Evolutionary conservation across 2,113 vertebrate species (phyloP).

Genomic region (Callorhinus ursinus): DNA sequence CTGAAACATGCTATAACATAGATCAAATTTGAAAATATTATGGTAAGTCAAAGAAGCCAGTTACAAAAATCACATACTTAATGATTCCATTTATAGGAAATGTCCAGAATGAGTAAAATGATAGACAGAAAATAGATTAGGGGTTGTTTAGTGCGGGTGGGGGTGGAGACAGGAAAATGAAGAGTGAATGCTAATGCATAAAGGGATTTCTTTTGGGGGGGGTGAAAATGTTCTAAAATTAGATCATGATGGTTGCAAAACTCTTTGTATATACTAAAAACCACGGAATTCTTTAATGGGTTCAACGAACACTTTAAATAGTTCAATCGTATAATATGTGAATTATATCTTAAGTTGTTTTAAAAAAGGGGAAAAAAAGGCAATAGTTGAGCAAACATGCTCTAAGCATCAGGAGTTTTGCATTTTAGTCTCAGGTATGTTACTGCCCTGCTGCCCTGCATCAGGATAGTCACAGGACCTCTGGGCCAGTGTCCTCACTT

Average conservation of each 20-base stretch:
- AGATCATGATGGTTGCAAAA: background rate
- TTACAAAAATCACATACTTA: background rate
- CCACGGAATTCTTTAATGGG: background rate
- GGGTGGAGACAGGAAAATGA: background rate
- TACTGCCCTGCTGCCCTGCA: background rate
- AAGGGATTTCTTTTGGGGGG: background rate
- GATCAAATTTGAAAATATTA: background rate
- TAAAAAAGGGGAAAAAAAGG: background rate
- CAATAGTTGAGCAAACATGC: background rate
- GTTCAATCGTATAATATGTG: background rate
- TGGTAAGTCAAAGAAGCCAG: background rate
- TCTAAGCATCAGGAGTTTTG: background rate
- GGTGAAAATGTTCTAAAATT: conserved; percentile 24
- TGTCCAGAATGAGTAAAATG: background rate
- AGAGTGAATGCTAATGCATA: background rate
- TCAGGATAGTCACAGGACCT: background rate
- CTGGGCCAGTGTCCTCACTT: background rate
- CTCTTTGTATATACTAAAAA: background rate
- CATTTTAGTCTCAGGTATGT: background rate
- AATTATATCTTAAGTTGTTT: background rate
- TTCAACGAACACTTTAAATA: background rate
- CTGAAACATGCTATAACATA: background rate
- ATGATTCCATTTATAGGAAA: conserved; percentile 32
- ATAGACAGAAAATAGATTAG: background rate
- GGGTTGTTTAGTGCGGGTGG: background rate